Conservation (phyloP, 2,797 vertebrate genomes). For the Rhyacichthys aspro region DNA sequence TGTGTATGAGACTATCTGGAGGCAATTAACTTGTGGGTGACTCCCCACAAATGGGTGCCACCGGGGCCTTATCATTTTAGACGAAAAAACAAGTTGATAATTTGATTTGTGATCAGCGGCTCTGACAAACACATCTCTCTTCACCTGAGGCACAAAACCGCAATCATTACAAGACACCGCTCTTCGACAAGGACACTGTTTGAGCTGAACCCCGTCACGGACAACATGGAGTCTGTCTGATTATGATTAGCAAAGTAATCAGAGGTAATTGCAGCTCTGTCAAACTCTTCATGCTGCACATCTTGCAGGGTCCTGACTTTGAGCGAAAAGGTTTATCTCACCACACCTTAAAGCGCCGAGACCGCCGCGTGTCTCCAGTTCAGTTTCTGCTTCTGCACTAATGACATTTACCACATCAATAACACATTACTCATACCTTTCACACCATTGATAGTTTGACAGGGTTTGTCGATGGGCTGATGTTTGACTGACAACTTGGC, state of each 20-base stretch:
- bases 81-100: conserved; percentile 40
- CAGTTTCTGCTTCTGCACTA: neutral
- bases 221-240: conserved; percentile 66
- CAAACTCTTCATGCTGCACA: conserved; percentile 51
- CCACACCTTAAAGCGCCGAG: conserved; percentile 24
- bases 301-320: conserved; percentile 51
- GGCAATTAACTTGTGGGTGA: conserved; percentile 46
- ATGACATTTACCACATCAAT: conserved; percentile 1
- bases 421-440: neutral
- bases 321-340: conserved; percentile 42
- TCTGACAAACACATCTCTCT: conserved; percentile 42
- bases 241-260: conserved; percentile 69
- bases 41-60: conserved; percentile 34
- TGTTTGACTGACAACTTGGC: conserved; percentile 19
- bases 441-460: neutral
- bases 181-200: conserved; percentile 61
- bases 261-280: conserved; percentile 66
- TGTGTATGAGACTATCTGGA: conserved; percentile 31
- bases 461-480: neutral
- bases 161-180: conserved; percentile 50
- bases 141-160: conserved; percentile 53
- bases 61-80: conserved; percentile 25
- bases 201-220: conserved; percentile 59
- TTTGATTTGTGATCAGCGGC: conserved; percentile 41
- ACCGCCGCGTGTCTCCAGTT: conserved; percentile 5